Evolutionary conservation across 1,140 invertebrate species (phyloP), one percentile per base, ranked within the genome.

Genomic region (Drusus annulatus): DNA sequence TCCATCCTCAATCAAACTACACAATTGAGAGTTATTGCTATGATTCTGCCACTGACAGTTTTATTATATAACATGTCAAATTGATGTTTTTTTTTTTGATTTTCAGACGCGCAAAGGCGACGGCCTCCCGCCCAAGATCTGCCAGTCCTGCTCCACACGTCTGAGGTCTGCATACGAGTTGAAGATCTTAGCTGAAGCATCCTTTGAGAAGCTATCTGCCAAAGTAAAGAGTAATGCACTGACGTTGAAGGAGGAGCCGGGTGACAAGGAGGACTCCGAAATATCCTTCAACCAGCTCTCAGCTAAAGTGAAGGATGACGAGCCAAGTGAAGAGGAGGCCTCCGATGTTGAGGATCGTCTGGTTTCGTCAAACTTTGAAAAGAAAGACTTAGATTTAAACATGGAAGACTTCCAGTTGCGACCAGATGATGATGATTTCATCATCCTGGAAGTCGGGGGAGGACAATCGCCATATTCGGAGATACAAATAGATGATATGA

Each of bases 381-480:
- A 45, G 36, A 45, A 45, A 45, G 36, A 45, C 36, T 45, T 45
- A 13, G 17, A 60, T 23, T 23, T 23, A 23, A 23, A 19, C n/a
- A 19, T 60, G 17, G 56, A 3, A 8, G 16, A 60, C n/a, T 60
- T 60, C 4, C 8, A 60, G 56, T 60, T 65, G 62, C 56, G 28
- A n/a, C 25, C 62, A 15, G 62, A 65, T n/a, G 62, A 65, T n/a
- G 62, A 65, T 28, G 62, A 65, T 28, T 65, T 65, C 23, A 65
- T 65, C 62, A 10, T 65, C 16, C 21, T 65, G 16, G 21, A 65
- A 31, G 62, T 65, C 3, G 25, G 17, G 3, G 56, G 25, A 28
- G 16, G n/a, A n/a, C 62, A 25, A 28, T 65, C 62, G 8, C 36
- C 36, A 13, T 45, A 45, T 45, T 45, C 36, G 10, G 36, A 45